These are phyloP conservation scores for Drepana falcataria DNA, from an alignment of 2,888 invertebrate species.

Conservation along the genomic window DNA sequence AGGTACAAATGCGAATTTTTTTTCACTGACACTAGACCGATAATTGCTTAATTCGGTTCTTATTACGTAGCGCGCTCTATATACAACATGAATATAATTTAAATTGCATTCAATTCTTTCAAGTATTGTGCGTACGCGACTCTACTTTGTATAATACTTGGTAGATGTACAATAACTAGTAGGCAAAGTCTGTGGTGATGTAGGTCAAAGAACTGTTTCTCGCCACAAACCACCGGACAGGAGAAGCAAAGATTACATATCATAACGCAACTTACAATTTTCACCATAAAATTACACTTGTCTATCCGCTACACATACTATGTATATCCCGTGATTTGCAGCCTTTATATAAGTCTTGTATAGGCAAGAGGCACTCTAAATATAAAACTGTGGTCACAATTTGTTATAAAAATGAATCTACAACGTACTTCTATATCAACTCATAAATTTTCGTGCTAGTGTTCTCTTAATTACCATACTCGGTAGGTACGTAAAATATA, in stretches of 20 bases:
- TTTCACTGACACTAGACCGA: no score
- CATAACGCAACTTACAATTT: conserved; percentile 80
- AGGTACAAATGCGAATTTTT: no score
- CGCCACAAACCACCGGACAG: conserved; percentile 16
- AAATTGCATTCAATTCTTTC: no score
- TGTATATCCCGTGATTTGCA: conserved; percentile 78
- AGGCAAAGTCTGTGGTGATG: no score
- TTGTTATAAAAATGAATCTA: conserved; percentile 73
- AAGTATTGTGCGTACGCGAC: no score
- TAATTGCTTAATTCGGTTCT: no score
- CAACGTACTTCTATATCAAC: conserved; percentile 59
- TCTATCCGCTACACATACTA: conserved; percentile 75
- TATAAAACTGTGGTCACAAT: conserved; percentile 81
- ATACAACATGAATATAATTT: no score
- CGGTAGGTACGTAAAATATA: conserved; percentile 52
- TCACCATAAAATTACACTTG: conserved; percentile 74
- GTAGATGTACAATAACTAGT: no score
- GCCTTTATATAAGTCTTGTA: conserved; percentile 80
- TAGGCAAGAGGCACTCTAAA: conserved; percentile 82
- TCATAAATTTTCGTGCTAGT: conserved; percentile 68
- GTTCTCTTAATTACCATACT: conserved; percentile 61
- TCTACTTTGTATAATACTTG: no score
- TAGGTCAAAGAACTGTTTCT: not conserved
- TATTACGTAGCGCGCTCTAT: no score
- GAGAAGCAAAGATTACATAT: conserved; percentile 60